Conservation (phyloP, 1,140 invertebrate species). For the Pissodes strobi region DNA sequence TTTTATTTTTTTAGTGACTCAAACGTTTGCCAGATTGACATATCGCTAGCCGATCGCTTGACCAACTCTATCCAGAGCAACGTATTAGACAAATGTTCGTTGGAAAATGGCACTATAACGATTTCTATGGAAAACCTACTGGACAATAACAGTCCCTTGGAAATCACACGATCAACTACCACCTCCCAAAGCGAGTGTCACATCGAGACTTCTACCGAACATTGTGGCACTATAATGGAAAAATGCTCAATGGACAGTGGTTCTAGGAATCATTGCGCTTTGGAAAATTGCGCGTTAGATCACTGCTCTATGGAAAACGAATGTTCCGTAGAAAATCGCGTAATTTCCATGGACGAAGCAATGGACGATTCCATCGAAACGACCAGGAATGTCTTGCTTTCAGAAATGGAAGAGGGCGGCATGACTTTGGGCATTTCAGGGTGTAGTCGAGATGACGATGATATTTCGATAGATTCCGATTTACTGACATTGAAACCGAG, state of each 20-base stretch:
- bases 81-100: slow-evolving; percentile 17
- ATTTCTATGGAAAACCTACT: slow-evolving; percentile 27
- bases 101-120: slow-evolving; percentile 12
- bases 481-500: slow-evolving; percentile 48
- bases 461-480: slow-evolving; percentile 51
- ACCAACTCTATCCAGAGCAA: slow-evolving; percentile 30
- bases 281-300: neutral
- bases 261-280: neutral
- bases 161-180: neutral
- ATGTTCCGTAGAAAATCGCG: neutral
- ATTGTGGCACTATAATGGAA: neutral
- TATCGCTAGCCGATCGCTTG: slow-evolving; percentile 41
- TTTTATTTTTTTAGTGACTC: neutral
- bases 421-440: slow-evolving; percentile 6
- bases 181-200: neutral
- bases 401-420: slow-evolving; percentile 29
- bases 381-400: slow-evolving; percentile 22
- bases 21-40: slow-evolving; percentile 8
- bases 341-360: slow-evolving; percentile 15
- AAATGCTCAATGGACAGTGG: neutral
- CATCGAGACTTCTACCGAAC: neutral
- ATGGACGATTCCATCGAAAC: slow-evolving; percentile 26
- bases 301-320: neutral
- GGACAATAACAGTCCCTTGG: slow-evolving; percentile 3
- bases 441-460: slow-evolving; percentile 31